Evolutionary conservation across 2,113 vertebrate genomes (phyloP), one percentile per base, ranked within the genome.

Genomic region (Pelusios castaneus): DNA sequence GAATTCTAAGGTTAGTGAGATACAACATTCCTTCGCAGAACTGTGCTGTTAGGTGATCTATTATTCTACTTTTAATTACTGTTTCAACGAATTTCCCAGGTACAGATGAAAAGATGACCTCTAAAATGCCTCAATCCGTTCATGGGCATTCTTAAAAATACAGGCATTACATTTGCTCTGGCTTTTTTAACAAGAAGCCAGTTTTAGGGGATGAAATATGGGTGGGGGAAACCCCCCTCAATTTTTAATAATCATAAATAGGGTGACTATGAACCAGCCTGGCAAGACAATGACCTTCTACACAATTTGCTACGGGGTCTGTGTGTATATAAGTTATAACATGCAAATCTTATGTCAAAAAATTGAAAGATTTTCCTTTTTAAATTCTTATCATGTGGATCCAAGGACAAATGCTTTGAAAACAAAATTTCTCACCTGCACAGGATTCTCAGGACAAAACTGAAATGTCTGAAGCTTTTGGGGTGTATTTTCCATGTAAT

Each of bases 391-490:
- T 83, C 47, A 51, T 3, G 14, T 63, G 19, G 43, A 82, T 79
- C 21, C 52, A 81, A 16, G 91, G 79, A 56, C 47, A 95, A 95
- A 96, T 14, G 5, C 12, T 51, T 90, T 84, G 92, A 89, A 87
- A 90, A 83, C 34, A 89, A 90, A 92, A 19, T 0, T 0, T 34
- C 49, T 89, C 81, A 77, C 88, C 76, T 77, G 41, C 10, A 10
- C 45, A 21, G 31, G 60, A 41, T 49, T 86, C 90, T 90, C 82
- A 80, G 55, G 88, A 82, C 82, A 85, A 38, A 83, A 70, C 2
- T n/a, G 86, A 94, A 89, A 84, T 34, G 82, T 49, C 38, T 75
- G 52, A 10, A 63, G 67, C 54, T 80, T 4, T 34, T 52, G 70
- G 38, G 70, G 56, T 91, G 82, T 91, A 82, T 27, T 90, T 84